These are phyloP conservation scores for Caenorhabditis doughertyi DNA, from an alignment of 2,888 invertebrate species.

Conservation along the genomic window DNA sequence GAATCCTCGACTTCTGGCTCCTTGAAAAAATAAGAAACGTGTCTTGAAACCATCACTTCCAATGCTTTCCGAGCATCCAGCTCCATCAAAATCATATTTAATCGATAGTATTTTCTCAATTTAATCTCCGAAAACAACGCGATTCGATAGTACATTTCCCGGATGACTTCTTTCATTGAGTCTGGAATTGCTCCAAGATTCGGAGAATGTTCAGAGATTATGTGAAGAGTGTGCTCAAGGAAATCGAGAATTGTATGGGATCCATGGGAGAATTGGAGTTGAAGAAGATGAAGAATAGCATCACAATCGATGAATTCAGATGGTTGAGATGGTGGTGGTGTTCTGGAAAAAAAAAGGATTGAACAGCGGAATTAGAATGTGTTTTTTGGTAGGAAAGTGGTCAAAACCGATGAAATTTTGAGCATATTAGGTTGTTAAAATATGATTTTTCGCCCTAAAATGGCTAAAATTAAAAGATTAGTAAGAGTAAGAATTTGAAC, in stretches of 20 bases:
- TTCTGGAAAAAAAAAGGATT: slow-evolving; percentile 43
- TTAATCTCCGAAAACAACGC: background rate
- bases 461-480: too few species aligned
- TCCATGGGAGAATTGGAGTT: slow-evolving; percentile 1
- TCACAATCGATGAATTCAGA: slow-evolving; percentile 40
- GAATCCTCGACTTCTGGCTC: background rate
- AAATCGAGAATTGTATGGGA: slow-evolving; percentile 25
- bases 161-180: slow-evolving; percentile 21
- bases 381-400: too few species aligned
- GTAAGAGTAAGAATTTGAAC: too few species aligned
- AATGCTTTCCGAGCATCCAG: slow-evolving; percentile 23
- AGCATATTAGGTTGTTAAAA: too few species aligned
- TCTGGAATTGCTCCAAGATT: slow-evolving; percentile 20
- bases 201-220: slow-evolving; percentile 3
- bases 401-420: too few species aligned
- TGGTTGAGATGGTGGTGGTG: slow-evolving; percentile 28
- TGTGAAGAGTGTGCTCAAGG: slow-evolving; percentile 17
- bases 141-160: slow-evolving; percentile 52
- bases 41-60: slow-evolving; percentile 21
- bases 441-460: too few species aligned
- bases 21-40: slow-evolving; percentile 23
- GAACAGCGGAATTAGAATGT: too few species aligned
- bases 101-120: slow-evolving; percentile 8
- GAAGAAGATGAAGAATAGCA: background rate
- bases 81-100: slow-evolving; percentile 44